A percentile compares a stretch with the other conserved stretches of the same genome.
phyloP scores from a whole-genome alignment of 2,888 invertebrate genomes.

The Latheticus oryzae region DNA sequence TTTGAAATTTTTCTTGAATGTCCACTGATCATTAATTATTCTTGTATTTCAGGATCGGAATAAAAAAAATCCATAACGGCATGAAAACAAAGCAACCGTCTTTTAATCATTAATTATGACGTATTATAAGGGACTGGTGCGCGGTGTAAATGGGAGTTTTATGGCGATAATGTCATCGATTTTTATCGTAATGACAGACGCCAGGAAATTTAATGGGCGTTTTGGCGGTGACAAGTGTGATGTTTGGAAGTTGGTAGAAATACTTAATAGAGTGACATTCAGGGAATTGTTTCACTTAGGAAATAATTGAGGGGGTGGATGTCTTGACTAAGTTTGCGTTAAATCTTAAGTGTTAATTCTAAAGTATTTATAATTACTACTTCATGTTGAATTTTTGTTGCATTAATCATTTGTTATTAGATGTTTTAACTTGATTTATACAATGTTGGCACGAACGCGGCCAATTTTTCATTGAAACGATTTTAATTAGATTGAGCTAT shows the following conservation, averaged over 20 bases:
- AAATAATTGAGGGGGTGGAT: too few relatives aligned
- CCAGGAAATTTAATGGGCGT: constrained; percentile 9
- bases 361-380: too few relatives aligned
- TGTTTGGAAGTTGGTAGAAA: constrained; percentile 1
- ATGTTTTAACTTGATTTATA: too few relatives aligned
- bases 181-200: constrained; percentile 2
- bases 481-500: too few relatives aligned
- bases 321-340: too few relatives aligned
- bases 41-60: constrained; percentile 10
- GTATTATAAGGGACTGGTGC: constrained; percentile 23
- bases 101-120: constrained; percentile 33
- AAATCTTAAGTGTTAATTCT: too few relatives aligned
- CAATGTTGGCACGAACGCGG: too few relatives aligned
- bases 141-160: constrained; percentile 27
- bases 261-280: constrained; percentile 4
- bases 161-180: constrained; percentile 17
- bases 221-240: constrained; percentile 16
- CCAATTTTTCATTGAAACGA: too few relatives aligned
- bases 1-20: constrained; percentile 10
- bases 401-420: too few relatives aligned
- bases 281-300: too few relatives aligned
- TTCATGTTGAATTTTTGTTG: too few relatives aligned
- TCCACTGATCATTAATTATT: constrained; percentile 30
- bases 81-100: constrained; percentile 24
- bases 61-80: constrained; percentile 26